These are phyloP conservation scores for Drosophila repletoides DNA, from an alignment of 1,140 invertebrate species.

Conservation along the genomic window DNA sequence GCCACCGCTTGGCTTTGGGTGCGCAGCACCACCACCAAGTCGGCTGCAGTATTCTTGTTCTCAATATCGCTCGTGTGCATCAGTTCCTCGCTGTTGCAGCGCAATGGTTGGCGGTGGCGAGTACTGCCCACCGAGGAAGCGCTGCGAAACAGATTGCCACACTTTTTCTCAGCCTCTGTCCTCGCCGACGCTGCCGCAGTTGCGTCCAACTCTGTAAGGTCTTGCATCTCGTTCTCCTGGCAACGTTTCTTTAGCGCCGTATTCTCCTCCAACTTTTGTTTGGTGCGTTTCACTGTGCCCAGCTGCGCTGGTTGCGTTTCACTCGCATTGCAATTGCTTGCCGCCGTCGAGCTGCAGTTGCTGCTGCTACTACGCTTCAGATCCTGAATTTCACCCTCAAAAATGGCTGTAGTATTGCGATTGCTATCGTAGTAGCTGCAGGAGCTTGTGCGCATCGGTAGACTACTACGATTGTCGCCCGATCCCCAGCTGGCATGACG, in stretches of 20 bases:
- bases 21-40: slow-evolving; percentile 52
- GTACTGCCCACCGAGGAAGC: slow-evolving; percentile 62
- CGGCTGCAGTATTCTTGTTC: slow-evolving; percentile 68
- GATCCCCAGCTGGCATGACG: slow-evolving; percentile 93
- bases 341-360: slow-evolving; percentile 43
- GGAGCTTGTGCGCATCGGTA: slow-evolving; percentile 88
- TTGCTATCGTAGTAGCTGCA: slow-evolving; percentile 89
- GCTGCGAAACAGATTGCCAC: slow-evolving; percentile 64
- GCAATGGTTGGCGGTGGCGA: slow-evolving; percentile 56
- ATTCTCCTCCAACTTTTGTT: slow-evolving; percentile 88
- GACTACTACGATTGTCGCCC: slow-evolving; percentile 85
- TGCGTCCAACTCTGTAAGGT: slow-evolving; percentile 51
- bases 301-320: slow-evolving; percentile 85
- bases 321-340: slow-evolving; percentile 52
- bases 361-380: slow-evolving; percentile 57
- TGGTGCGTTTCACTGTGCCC: slow-evolving; percentile 88
- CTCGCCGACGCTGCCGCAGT: background rate
- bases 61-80: slow-evolving; percentile 80
- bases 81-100: slow-evolving; percentile 80
- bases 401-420: slow-evolving; percentile 73
- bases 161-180: slow-evolving; percentile 36
- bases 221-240: slow-evolving; percentile 67
- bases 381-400: slow-evolving; percentile 80
- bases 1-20: slow-evolving; percentile 24
- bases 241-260: slow-evolving; percentile 84